Base-by-base conservation (phyloP, 2,113 vertebrate genomes). In the Channa maculata region DNA sequence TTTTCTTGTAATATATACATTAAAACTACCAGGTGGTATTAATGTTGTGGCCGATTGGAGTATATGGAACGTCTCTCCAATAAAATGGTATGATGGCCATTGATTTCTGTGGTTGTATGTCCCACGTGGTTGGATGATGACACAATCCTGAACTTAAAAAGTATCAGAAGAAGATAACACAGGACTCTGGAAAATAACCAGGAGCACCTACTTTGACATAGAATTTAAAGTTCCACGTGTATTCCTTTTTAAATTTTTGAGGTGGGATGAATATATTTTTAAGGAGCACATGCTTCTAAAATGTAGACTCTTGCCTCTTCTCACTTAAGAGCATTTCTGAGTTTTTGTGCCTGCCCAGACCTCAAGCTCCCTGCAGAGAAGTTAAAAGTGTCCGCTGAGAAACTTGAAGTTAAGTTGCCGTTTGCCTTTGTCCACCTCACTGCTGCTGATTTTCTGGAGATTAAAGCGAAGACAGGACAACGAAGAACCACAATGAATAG, bases 301-400 rank as follows among this genome's bases (percentile, higher is more conserved):
- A 71, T 44, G 58, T 60, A 50, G 53, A 46, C 61, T 33, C 37
- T 41, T 11, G 37, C 49, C 67, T 76, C 38, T 65, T 87, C 68
- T 65, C 37, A 45, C 62, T 60, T 65, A 74, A 79, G 83, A 82
- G 76, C 72, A 81, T 86, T 79, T 80, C 46, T 58, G 76, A 73
- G 72, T 62, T 75, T 55, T 5, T 58, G 69, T 65, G 65, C 39
- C 12, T 14, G 38, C 61, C 3, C 13, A 3, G 39, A 51, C 76
- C 70, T 77, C 58, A 3, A 43, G 53, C 8, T 10, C 33, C 66
- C 68, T 36, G 36, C 43, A n/a, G 69, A 45, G 78, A 77, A 54
- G 62, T 74, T 75, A 64, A 79, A 81, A 67, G 76, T 52, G 0
- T 57, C 51, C n/a, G 11, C 51, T 24, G 11, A 33, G 44, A n/a